Conservation (phyloP, 1,140 invertebrate species). For the Leptinotarsa undecemlineata region DNA sequence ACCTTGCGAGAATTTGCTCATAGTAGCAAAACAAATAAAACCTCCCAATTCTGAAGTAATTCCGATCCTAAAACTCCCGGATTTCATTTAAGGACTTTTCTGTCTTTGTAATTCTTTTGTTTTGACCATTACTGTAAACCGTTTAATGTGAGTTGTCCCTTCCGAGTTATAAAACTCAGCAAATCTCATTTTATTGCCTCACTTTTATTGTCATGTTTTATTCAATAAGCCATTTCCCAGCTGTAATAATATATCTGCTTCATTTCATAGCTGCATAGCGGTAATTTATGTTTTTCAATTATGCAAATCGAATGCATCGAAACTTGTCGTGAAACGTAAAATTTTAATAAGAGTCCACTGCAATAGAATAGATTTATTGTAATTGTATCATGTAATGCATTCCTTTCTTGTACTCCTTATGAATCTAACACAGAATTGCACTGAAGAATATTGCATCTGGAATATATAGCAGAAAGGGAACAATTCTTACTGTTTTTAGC, state of each 20-base stretch:
- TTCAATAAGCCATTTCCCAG: constrained; percentile 13
- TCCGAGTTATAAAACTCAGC: neutral
- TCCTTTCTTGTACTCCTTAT: no score
- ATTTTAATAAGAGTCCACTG: neutral
- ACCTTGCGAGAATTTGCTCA: no score
- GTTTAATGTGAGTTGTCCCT: neutral
- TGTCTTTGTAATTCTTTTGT: neutral
- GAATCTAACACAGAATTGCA: no score
- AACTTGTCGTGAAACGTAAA: neutral
- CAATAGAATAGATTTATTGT: constrained; percentile 9
- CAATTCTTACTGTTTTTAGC: no score
- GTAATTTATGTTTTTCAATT: constrained; percentile 21
- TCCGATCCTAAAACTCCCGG: no score
- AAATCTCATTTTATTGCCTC: neutral
- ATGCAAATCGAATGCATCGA: constrained; percentile 27
- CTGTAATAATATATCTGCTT: constrained; percentile 6
- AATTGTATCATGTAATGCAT: neutral
- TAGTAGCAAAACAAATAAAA: no score
- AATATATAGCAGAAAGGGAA: no score
- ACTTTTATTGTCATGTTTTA: constrained; percentile 13
- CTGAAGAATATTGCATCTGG: no score
- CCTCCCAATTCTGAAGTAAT: no score
- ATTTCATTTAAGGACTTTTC: no score
- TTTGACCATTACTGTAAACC: neutral
- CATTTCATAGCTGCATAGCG: constrained; percentile 12